Evolutionary conservation across 2,113 vertebrate genomes (phyloP).

Genomic region (Mobula birostris): DNA sequence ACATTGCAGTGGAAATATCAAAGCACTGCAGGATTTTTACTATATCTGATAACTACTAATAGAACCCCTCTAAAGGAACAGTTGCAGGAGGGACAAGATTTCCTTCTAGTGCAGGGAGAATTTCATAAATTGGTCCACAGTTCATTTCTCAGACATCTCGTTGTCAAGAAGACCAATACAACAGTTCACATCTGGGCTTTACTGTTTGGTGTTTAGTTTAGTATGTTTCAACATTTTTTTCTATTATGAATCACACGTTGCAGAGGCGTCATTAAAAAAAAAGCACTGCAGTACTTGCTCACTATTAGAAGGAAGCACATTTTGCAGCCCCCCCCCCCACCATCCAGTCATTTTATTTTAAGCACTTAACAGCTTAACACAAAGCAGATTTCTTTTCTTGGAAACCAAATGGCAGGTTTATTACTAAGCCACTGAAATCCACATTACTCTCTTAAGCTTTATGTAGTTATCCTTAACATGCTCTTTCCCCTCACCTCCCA

Average conservation of each 20-base stretch:
- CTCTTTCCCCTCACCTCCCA: background rate
- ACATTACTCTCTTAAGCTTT: background rate
- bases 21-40: conserved; percentile 29
- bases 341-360: conserved; percentile 1
- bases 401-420: background rate
- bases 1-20: background rate
- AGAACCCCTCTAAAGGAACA: background rate
- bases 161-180: background rate
- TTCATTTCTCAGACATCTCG: background rate
- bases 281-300: background rate
- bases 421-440: conserved; percentile 7
- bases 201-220: background rate
- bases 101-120: background rate
- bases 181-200: background rate
- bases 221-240: background rate
- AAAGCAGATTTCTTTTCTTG: conserved; percentile 24
- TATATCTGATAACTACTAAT: conserved; percentile 14
- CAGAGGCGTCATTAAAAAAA: conserved; percentile 1
- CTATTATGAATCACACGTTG: background rate
- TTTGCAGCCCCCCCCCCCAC: background rate
- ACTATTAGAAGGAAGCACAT: background rate
- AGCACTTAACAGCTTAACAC: conserved; percentile 25
- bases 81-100: background rate
- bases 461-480: background rate
- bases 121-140: too few species aligned